Evolutionary conservation across 1,140 invertebrate species (phyloP), one percentile per base, ranked within the genome.

Genomic region (Heliconius eleuchia): DNA sequence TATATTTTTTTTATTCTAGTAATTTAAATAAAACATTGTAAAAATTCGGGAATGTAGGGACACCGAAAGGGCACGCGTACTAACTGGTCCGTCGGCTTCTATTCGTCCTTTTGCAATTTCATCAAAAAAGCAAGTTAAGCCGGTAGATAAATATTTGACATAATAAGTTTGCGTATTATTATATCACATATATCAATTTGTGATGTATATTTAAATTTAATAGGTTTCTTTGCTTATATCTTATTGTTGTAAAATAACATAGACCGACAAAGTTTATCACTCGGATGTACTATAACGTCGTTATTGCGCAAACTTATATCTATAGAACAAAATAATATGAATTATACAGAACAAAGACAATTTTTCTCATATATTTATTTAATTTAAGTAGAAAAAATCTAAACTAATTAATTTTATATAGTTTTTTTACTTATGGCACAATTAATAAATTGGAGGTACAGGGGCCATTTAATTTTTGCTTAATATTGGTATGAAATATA

Each of bases 261-360:
- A 76, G 66, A 81, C 91, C 92, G 92, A 94, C 92, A 94, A 94
- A 94, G 88, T 94, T 94, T 94, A 94, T 94, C 92, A 90, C 82
- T 93, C 91, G 92, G 91, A 94, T 94, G 91, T 91, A 87, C 60
- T 30, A 30, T 83, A 84, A 82, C 86, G 89, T 85, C 88, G 89
- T 87, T 84, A 88, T 93, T 93, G 91, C 91, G 91, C 91, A 94
- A 93, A 91, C 88, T 80, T 81, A 30, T 84, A 79, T 72, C 52
- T 80, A 78, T 72, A 72, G 19, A 39, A 27, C 60, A 66, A 27
- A 66, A 30, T 57, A 57, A 23, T 57, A 23, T 30, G 23, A 30
- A 66, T 30, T 27, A 66, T 66, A 66, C n/a, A 66, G 27, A 66
- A 23, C 27, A 27, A 66, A 27, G 11, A 66, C 8, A 30, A 16